Percentiles rank a stretch among this genome's conserved stretches.
Conservation (phyloP, 2,113 vertebrate species). For the Albula goreensis region DNA sequence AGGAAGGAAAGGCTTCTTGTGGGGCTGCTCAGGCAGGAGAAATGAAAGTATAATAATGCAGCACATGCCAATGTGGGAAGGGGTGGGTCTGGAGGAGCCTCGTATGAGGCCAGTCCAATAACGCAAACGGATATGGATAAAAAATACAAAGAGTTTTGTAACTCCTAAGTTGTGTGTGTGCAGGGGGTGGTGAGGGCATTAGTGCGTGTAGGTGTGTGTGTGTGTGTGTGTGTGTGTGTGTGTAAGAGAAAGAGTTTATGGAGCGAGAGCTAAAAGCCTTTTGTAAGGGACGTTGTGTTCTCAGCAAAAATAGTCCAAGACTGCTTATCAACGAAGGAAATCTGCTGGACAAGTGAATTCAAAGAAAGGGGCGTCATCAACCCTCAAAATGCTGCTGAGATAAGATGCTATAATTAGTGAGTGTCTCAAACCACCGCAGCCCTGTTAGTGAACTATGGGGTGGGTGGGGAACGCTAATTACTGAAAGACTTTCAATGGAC, state of each 20-base stretch:
- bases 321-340: conserved; percentile 16
- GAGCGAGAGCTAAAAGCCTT: not conserved
- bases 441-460: not conserved
- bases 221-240: not conserved
- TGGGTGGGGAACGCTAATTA: conserved; percentile 11
- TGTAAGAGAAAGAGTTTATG: not conserved
- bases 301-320: not conserved
- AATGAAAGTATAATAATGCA: conserved; percentile 18
- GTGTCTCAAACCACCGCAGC: conserved; percentile 15
- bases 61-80: not conserved
- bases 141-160: not conserved
- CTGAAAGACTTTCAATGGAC: not conserved
- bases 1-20: conserved; percentile 37
- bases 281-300: not conserved
- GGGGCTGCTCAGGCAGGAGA: conserved; percentile 15
- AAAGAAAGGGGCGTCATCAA: conserved; percentile 19
- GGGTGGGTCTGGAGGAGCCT: not conserved
- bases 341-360: conserved; percentile 30
- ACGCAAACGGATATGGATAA: not conserved
- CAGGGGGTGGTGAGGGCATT: not conserved
- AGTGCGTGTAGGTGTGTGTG: not conserved
- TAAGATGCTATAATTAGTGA: conserved; percentile 23
- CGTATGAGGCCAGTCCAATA: not conserved
- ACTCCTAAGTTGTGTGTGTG: conserved; percentile 1
- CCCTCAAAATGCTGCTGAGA: not conserved